Evolutionary conservation across 2,113 vertebrate genomes (phyloP).

Genomic region (Apistogramma diplotaenia): DNA sequence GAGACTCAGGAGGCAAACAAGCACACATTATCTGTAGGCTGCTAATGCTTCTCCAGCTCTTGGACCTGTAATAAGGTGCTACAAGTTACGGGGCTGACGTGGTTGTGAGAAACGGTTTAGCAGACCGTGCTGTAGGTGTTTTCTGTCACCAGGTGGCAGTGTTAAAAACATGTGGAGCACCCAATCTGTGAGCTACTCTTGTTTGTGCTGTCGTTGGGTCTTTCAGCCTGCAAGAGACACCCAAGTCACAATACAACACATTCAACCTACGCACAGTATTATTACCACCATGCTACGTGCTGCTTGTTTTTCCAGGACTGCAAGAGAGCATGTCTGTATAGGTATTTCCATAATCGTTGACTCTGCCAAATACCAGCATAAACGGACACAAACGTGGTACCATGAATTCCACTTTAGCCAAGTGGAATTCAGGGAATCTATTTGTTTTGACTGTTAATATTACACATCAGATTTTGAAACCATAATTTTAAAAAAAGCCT

Average conservation of each 20-base stretch:
- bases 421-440: background rate
- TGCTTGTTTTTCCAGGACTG: background rate
- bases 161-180: background rate
- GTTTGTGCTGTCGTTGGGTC: background rate
- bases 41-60: background rate
- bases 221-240: background rate
- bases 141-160: background rate
- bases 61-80: background rate
- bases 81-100: background rate
- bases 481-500: background rate
- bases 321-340: background rate
- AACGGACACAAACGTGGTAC: background rate
- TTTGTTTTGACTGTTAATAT: background rate
- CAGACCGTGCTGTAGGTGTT: background rate
- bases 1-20: background rate
- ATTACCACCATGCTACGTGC: background rate
- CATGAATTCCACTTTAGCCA: fast-evolving
- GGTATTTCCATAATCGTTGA: background rate
- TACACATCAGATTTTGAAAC: background rate
- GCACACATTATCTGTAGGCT: background rate
- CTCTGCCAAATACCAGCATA: background rate
- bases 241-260: background rate
- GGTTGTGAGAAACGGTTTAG: background rate
- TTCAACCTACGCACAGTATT: background rate
- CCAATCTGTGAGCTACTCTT: background rate